Evolutionary conservation across 2,113 vertebrate species (phyloP), one percentile per base, ranked within the genome.

Genomic region (Phaetusa simplex): DNA sequence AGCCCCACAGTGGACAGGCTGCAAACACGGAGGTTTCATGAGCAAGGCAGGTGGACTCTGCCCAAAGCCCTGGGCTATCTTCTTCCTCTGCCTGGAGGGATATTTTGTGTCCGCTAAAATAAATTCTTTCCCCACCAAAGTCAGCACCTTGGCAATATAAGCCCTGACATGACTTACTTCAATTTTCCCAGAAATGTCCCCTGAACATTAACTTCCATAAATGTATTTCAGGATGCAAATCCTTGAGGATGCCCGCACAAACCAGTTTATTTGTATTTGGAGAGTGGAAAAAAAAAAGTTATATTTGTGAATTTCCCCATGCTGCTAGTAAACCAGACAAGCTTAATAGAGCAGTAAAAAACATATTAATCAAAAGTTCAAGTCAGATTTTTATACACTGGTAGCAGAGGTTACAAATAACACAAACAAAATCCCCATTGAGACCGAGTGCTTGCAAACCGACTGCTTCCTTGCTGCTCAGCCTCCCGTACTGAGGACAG

Each of bases 331-430:
- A 96, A 96, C 73, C 67, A 82, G 86, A 89, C 73, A 93, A 93
- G 66, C 49, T 84, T 95, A 94, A 97, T 94, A 78, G 73, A 74
- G 47, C 66, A 85, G 66, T 94, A 94, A 94, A 96, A 91, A 96
- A 61, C 2, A n/a, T 87, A 95, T 93, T 96, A 87, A 95, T 95
- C 90, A 95, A 77, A 94, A 96, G 66, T 91, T 76, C 72, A 72
- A 82, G 52, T 56, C 19, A 76, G 86, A 94, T 82, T 91, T 94
- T 87, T 76, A 87, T 67, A 93, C 49, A 56, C 36, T 85, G 21
- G 43, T 72, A 91, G 40, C 21, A 94, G 53, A 91, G 73, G 43
- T 87, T 87, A 76, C 49, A 93, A 91, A 89, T 56, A 89, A 70
- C 36, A 77, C 45, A 89, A 88, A 92, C 5, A 71, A 72, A 93